Percentiles rank a stretch among this genome's conserved stretches.
Evolutionary conservation across 2,888 invertebrate genomes (phyloP).

Genomic region (Ctena decussata): DNA sequence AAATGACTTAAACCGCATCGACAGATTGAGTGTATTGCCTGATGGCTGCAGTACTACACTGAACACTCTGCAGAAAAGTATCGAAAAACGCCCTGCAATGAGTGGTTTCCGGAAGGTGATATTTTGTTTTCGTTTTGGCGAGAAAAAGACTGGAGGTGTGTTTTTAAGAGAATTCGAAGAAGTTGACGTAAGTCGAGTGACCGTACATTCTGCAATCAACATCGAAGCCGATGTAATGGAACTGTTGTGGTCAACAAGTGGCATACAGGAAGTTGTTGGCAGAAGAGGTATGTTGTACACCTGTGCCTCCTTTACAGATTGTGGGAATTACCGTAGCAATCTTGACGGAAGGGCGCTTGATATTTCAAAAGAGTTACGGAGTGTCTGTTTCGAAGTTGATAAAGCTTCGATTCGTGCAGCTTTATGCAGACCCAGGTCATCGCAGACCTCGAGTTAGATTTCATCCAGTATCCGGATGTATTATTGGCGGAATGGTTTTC

Average conservation of each 20-base stretch:
- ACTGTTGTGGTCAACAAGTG: conserved; percentile 44
- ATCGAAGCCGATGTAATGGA: conserved; percentile 33
- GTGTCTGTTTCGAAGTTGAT: conserved; percentile 14
- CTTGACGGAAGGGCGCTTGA: conserved; percentile 44
- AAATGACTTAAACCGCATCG: too few species aligned
- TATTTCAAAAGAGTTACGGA: conserved; percentile 16
- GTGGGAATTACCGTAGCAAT: conserved; percentile 19
- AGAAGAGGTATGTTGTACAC: conserved; percentile 29
- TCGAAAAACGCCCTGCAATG: conserved; percentile 2
- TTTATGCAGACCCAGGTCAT: conserved; percentile 55
- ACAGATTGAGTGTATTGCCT: too few species aligned
- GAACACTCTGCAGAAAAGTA: neutral
- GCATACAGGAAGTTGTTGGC: conserved; percentile 37
- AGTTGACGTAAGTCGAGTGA: conserved; percentile 7
- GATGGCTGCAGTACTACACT: conserved; percentile 33
- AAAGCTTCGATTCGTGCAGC: conserved; percentile 43
- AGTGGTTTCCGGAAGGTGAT: conserved; percentile 16
- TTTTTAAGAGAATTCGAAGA: conserved; percentile 20
- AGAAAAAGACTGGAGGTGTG: conserved; percentile 38
- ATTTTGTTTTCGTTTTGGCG: conserved; percentile 61
- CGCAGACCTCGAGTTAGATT: conserved; percentile 32
- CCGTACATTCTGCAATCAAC: conserved; percentile 43
- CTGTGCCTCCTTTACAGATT: conserved; percentile 41
- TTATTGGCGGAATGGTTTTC: conserved; percentile 34
- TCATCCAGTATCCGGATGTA: conserved; percentile 46